Evolutionary conservation across 2,888 invertebrate species (phyloP), one percentile per base, ranked within the genome.

Genomic region (Rhimphoctona megacephalus): DNA sequence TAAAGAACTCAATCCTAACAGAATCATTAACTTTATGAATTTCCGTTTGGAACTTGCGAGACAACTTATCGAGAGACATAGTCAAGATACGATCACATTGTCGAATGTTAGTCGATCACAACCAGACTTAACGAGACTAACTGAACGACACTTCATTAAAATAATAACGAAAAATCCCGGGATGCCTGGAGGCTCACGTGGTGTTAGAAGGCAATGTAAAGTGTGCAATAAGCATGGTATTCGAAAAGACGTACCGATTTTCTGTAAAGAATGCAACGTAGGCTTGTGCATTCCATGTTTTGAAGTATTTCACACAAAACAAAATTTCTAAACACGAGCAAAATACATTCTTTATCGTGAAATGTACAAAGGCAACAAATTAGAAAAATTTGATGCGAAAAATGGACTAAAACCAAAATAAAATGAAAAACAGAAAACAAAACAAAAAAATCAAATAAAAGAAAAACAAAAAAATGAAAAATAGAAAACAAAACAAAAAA

Each of bases 391-490:
- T 22, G 5, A 0, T 33, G 33, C 33, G 5, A 33, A 33, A 33
- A 33, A 33, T 33, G 33, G 33, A 33, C 5, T 33, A 33, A 33
- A 33, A 33, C 33, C 33, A 25, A 22, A 78, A 66, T n/a, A 36
- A 36, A 66, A 66, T 66, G 36, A 11, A 66, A 6, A 66, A 66
- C 11, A 66, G 19, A 25, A 66, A 78, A 76, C 22, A 43, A 86
- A 80, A 84, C 22, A 76, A 52, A 83, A 88, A 86, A 8, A 36
- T 36, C 33, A n/a, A 36, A 66, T 17, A n/a, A 66, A 66, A 66
- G 17, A 66, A 66, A 66, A 82, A 49, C n/a, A n/a, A n/a, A n/a
- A n/a, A n/a, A n/a, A n/a, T n/a, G 14, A 22, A 72, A 66, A 43
- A 17, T 14, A 46, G 14, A 73, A 57, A 46, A 73, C 14, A 30